Conservation (phyloP, 2,113 vertebrate species). For the Australoheros scitulus region DNA sequence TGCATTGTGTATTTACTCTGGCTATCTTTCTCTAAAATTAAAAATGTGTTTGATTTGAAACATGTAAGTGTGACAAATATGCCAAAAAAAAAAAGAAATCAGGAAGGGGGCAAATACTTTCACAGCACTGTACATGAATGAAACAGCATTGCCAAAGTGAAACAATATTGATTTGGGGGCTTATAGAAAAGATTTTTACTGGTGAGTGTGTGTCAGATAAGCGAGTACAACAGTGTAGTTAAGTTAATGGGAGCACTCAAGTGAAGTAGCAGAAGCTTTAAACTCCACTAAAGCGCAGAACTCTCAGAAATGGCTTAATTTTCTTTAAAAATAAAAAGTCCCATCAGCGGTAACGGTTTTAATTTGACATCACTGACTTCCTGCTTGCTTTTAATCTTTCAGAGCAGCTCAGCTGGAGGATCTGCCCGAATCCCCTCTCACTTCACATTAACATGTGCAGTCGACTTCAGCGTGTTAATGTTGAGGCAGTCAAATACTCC, state of each 20-base stretch:
- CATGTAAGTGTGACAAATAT: background rate
- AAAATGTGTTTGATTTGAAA: background rate
- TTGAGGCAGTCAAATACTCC: background rate
- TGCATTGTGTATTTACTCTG: background rate
- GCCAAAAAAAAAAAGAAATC: background rate
- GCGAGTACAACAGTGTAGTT: background rate
- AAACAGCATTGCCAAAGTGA: background rate
- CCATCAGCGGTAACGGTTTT: constrained; percentile 10
- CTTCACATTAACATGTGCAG: constrained; percentile 17
- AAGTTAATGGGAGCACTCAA: constrained; percentile 1
- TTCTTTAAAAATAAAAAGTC: constrained; percentile 19
- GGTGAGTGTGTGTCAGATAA: background rate
- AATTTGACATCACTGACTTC: constrained; percentile 15
- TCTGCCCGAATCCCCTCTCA: background rate
- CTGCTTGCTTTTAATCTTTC: background rate
- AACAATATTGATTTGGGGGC: background rate
- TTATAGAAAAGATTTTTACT: background rate
- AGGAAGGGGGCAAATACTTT: background rate
- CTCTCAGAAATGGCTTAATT: background rate
- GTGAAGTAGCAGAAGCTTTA: constrained; percentile 9
- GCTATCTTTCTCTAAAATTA: background rate
- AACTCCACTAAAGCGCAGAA: constrained; percentile 12
- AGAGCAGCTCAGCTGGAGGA: constrained; percentile 6
- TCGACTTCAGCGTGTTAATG: constrained; percentile 11
- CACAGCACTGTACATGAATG: background rate